Base-by-base conservation (phyloP, 2,113 vertebrate genomes). In the Forbesichthys papilliferus region DNA sequence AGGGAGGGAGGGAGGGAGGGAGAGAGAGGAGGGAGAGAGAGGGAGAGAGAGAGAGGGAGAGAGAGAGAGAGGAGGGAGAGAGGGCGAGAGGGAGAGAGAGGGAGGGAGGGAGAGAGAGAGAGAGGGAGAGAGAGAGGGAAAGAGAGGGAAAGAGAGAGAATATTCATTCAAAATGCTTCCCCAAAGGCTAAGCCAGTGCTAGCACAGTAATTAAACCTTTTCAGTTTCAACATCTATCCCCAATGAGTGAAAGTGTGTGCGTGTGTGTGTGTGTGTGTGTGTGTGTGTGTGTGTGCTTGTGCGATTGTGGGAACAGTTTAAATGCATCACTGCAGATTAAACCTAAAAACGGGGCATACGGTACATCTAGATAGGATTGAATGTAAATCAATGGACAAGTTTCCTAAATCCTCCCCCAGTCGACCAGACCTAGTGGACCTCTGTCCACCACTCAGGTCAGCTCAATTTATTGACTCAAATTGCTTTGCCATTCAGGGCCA, bases 141-240 rank as follows among this genome's bases (percentile, higher is more conserved):
- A 57, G 48, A 57, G 57, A 42, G 16, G 76, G 69, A 46, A 5
- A 27, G 57, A 83, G 79, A 85, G 36, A 61, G 53, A 72, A 87
- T 78, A 88, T 90, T 88, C 88, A 91, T 93, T 87, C 85, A 83
- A 88, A 87, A 76, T 76, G 75, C 78, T 74, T 90, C 88, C 89
- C 88, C 61, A 42, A 85, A 88, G 91, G 84, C 57, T 34, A 68
- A 79, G 72, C 69, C 74, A 61, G 64, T 57, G 3, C 64, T 67
- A 61, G 68, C 80, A 81, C 79, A 61, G 62, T 91, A 88, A 91
- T 92, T 91, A 90, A 87, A 87, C 84, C 81, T 73, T 83, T 90
- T 84, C 72, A 74, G 69, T 64, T 74, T 68, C 82, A 84, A 86
- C 85, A 81, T 86, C 84, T 86, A 84, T 85, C 79, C 81, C 34